Base-by-base conservation (phyloP, 2,113 vertebrate genomes). In the Anolis sagrei region DNA sequence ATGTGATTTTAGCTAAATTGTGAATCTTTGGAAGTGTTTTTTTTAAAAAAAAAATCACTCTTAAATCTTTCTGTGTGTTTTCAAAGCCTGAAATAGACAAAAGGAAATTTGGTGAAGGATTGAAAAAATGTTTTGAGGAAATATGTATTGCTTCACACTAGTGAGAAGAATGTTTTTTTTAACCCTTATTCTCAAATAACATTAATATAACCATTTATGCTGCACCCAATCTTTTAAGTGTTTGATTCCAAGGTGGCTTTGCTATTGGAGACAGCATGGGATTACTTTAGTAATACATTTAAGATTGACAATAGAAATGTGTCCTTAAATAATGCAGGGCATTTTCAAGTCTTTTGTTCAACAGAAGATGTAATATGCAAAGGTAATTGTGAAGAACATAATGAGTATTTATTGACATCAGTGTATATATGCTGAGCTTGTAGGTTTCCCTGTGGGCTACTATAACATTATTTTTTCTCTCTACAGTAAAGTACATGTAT, bases 361-460 rank as follows among this genome's bases (percentile, higher is more conserved):
- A 3, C 54, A 68, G 74, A 76, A n/a, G 48, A 79, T 7, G 14
- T 1, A 76, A 7, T 32, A 2, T 54, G 0, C 0, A 0, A 0
- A 48, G 2, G 1, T 88, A 3, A 69, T 7, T 32, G 1, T 69
- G 27, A 69, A 68, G 36, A 16, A 62, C 14, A 70, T 16, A 61
- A 48, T 34, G 29, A 36, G 9, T 32, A 78, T 58, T 75, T 75
- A 76, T n/a, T 25, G 19, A 86, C 82, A 29, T 0, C 0, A 23
- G 0, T 76, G 0, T 0, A 36, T 84, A 78, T 62, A 3, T 78
- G 25, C 48, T 27, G 11, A 39, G 4, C n/a, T 88, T 14, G 18
- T n/a, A 29, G 5, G 0, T 89, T 19, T 16, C 4, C 87, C 69
- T 32, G 81, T 44, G 81, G 82, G 27, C 7, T 72, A 11, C 0